Evolutionary conservation across 2,888 invertebrate species (phyloP), one percentile per base, ranked within the genome.

Genomic region (Diarsia mendica): DNA sequence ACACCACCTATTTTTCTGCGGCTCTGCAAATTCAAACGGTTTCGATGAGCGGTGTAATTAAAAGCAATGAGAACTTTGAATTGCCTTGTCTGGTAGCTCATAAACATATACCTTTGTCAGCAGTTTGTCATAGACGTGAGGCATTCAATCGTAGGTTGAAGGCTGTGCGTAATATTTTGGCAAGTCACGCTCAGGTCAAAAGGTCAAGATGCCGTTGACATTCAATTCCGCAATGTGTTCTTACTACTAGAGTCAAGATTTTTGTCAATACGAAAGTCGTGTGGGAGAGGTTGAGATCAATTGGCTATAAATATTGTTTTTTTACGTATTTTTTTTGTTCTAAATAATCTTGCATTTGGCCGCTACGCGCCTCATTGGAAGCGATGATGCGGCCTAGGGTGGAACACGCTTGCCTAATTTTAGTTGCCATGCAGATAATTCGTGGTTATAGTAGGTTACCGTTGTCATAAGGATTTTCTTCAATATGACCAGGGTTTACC

Each of bases 131-230:
- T 3, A 39, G 28, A 67, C 39, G 33, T 39, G 51, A 61, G 58
- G 39, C 15, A 66, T 66, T 78, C n/a, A 63, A 49, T 67, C 11
- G 53, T 28, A 23, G 15, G 55, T 72, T 63, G 23, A 79, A 72
- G 63, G 72, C 28, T 79, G 20, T 20, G 55, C 10, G 18, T 60
- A 51, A 28, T 1, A 55, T 55, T 67, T 49, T 63, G 49, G 13
- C 53, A 55, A 67, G 20, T 49, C 55, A 79, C 66, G 39, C 9
- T 28, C n/a, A 66, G 53, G 61, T 63, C 72, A 33, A 53, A 70
- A 78, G 66, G 55, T 67, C 66, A 53, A 79, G 49, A 33, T 55
- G 33, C 20, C 23, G 23, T 55, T 55, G 55, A 55, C 20, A 33
- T 61, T 67, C 13, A 64, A 78, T 63, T 66, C 48, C 44, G 39